Base-by-base conservation (phyloP, 2,888 invertebrate species). In the Agrochola circellaris region DNA sequence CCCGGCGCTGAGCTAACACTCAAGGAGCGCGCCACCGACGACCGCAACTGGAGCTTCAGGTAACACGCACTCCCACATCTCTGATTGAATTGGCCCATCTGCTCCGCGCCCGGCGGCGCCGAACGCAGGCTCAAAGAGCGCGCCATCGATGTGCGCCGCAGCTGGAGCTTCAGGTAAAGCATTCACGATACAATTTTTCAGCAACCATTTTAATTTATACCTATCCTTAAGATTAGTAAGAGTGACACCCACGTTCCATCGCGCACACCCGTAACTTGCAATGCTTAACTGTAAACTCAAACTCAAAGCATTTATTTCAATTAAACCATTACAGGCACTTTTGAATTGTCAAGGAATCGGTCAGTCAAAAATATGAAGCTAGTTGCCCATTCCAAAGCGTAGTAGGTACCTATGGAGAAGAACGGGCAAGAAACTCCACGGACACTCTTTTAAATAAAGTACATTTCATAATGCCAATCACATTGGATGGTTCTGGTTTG, bases 61-160 rank as follows among this genome's bases (percentile, higher is more conserved):
- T 99, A 95, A 65, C 42, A 58, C 15, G 2, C n/a, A 26, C 26
- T 26, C 26, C 56, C 26, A 26, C 6, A 56, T 48, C 6, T 48
- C 96, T 99, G 99, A 94, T 99, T 99, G 98, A 99, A 99, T 97
- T 97, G 98, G 84, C 99, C 99, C 73, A 98, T 99, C 92, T 98
- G 98, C 94, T 99, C 99, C 93, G 98, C 99, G 83, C 99, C 99
- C 66, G 42, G 42, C 9, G 99, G 99, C 51, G 98, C 98, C 45
- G 97, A 98, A 92, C 97, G 99, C 85, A 97, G 98, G 23, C 96
- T 99, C 68, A 98, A 99, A 94, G 98, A 99, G 93, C 97, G 99
- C 77, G 95, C 98, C 84, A 98, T 99, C 0, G 97, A 97, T 68
- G 99, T 11, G 11, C 42, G 99, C 95, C 97, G 98, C 93, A 98